Evolutionary conservation across 2,797 vertebrate species (phyloP).

Genomic region (Lepidocolaptes lacrymiger): DNA sequence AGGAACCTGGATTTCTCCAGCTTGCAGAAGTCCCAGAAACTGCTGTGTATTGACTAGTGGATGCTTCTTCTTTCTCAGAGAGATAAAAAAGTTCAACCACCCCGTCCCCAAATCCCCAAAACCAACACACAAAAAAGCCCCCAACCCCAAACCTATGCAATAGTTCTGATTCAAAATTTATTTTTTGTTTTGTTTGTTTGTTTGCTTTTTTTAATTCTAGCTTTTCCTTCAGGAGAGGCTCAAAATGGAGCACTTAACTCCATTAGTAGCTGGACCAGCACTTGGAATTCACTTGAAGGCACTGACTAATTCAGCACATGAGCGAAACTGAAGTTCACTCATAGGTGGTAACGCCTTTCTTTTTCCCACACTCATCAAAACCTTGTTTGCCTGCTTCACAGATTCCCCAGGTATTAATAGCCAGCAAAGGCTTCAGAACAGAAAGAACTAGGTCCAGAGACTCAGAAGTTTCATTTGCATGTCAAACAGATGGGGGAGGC

Average conservation of each 20-base stretch:
- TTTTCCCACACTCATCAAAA: conserved; percentile 66
- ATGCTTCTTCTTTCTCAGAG: neutral
- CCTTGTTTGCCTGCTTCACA: conserved; percentile 35
- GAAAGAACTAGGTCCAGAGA: neutral
- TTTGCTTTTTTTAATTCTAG: neutral
- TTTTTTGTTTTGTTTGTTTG: neutral
- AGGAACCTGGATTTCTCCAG: neutral
- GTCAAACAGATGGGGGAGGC: neutral
- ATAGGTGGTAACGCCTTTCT: conserved; percentile 20
- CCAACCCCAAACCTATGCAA: neutral
- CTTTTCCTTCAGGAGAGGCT: neutral
- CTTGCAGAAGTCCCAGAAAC: neutral
- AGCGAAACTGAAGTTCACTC: conserved; percentile 58
- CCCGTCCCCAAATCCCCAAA: neutral
- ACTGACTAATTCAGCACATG: conserved; percentile 58
- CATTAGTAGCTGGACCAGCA: neutral
- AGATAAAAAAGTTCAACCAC: neutral
- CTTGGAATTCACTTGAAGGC: conserved; percentile 55
- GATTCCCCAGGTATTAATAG: conserved; percentile 31
- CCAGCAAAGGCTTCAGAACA: neutral
- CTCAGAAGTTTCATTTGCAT: neutral
- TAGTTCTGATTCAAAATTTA: neutral
- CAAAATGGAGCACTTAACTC: neutral
- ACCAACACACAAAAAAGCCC: neutral
- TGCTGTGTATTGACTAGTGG: neutral